A percentile compares a stretch with the other conserved stretches of the same genome.
Conservation (phyloP, 2,113 vertebrate species). For the Puffinus mauretanicus region DNA sequence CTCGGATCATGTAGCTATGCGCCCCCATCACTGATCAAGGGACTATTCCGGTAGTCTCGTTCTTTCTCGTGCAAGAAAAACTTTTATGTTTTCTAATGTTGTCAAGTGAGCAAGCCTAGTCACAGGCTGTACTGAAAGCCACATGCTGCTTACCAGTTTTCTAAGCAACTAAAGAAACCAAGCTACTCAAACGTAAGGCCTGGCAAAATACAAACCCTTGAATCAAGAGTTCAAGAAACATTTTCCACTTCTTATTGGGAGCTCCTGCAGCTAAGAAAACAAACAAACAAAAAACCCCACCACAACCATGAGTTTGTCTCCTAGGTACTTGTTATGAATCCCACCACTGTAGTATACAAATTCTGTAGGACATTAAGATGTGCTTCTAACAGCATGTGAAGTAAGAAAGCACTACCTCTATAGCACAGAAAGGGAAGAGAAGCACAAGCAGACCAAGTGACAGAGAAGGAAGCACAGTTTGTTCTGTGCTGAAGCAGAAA, state of each 20-base stretch:
- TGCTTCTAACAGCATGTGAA: not conserved
- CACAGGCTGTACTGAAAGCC: not conserved
- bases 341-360: not conserved
- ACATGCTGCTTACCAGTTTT: not conserved
- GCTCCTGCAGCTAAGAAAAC: not conserved
- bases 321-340: not conserved
- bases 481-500: not conserved
- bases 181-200: not conserved
- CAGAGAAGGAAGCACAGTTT: not conserved
- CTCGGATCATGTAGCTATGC: fast-evolving
- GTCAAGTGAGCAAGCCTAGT: not conserved
- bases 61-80: not conserved
- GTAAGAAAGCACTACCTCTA: not conserved
- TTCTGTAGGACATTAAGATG: not conserved
- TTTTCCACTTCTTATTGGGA: not conserved
- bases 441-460: not conserved
- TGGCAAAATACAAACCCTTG: not conserved
- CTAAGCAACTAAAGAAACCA: not conserved
- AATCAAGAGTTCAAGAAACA: not conserved
- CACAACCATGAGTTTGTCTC: not conserved
- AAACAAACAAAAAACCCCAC: not conserved
- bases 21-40: not conserved
- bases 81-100: not conserved
- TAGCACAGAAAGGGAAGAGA: not conserved
- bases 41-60: fast-evolving